Evolutionary conservation across 2,113 vertebrate genomes (phyloP).

Genomic region (Bambusicola thoracicus): DNA sequence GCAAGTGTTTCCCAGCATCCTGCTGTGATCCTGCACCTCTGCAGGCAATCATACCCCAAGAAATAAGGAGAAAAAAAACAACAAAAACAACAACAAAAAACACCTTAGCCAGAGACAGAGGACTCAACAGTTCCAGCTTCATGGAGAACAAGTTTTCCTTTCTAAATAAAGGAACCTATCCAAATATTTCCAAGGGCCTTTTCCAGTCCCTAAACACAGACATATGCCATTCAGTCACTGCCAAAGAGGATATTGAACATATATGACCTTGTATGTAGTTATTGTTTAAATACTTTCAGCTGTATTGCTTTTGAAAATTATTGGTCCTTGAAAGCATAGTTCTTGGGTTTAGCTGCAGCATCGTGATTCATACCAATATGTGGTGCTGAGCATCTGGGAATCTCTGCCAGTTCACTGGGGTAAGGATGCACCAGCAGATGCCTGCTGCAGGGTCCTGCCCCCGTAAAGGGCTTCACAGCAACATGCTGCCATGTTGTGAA

Average conservation of each 20-base stretch:
- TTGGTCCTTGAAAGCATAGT: not conserved
- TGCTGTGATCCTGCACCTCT: not conserved
- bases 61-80: conserved; percentile 33
- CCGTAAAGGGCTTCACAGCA: not conserved
- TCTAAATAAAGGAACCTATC: conserved; percentile 29
- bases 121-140: conserved; percentile 11
- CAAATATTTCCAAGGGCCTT: conserved; percentile 28
- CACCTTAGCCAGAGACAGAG: conserved; percentile 34
- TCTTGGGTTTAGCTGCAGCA: not conserved
- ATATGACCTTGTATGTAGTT: conserved; percentile 39
- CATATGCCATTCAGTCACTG: not conserved
- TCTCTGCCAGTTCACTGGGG: not conserved
- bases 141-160: not conserved
- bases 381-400: not conserved
- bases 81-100: not conserved
- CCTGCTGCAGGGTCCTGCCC: not conserved
- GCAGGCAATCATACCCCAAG: not conserved
- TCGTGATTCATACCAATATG: not conserved
- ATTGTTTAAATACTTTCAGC: conserved; percentile 24
- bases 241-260: conserved; percentile 37
- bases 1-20: not conserved
- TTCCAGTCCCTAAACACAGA: conserved; percentile 20
- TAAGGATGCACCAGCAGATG: conserved; percentile 1
- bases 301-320: conserved; percentile 51
- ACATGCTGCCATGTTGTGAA: not conserved